Conservation (phyloP, 2,113 vertebrate genomes). For the Python bivittatus region DNA sequence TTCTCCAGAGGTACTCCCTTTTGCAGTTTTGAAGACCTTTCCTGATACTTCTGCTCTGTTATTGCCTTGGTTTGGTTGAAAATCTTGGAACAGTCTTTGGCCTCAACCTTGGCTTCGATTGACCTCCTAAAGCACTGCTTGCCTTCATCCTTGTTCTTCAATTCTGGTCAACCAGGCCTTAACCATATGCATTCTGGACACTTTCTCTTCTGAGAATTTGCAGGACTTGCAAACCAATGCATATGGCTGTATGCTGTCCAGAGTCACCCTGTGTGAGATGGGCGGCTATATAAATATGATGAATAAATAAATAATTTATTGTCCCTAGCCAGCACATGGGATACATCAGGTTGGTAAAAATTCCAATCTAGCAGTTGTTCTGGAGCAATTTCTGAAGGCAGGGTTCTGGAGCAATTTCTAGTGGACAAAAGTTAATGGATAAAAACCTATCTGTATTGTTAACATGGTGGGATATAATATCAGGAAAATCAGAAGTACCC, state of each 20-base stretch:
- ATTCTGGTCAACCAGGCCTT: too few relatives aligned
- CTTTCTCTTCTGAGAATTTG: not conserved
- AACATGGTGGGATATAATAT: not conserved
- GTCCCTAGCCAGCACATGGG: too few relatives aligned
- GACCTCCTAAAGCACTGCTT: not conserved
- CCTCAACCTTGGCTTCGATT: not conserved
- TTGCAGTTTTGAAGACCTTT: not conserved
- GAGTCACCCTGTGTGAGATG: too few relatives aligned
- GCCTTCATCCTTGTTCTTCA: not conserved
- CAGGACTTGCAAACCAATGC: not conserved
- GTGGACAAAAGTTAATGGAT: too few relatives aligned
- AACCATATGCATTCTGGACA: not conserved
- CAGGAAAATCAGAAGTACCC: not conserved
- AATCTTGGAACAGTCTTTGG: not conserved
- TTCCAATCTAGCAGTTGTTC: too few relatives aligned
- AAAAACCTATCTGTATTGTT: not conserved
- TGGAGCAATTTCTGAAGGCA: too few relatives aligned
- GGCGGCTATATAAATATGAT: too few relatives aligned
- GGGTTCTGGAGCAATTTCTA: too few relatives aligned
- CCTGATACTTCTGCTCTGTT: not conserved
- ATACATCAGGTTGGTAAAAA: too few relatives aligned
- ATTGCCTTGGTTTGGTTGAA: too few relatives aligned
- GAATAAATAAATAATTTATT: too few relatives aligned
- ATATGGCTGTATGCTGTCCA: too few relatives aligned
- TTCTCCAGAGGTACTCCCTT: not conserved